phyloP scores from a whole-genome alignment of 2,888 invertebrate species.

The Xanthia icteritia region DNA sequence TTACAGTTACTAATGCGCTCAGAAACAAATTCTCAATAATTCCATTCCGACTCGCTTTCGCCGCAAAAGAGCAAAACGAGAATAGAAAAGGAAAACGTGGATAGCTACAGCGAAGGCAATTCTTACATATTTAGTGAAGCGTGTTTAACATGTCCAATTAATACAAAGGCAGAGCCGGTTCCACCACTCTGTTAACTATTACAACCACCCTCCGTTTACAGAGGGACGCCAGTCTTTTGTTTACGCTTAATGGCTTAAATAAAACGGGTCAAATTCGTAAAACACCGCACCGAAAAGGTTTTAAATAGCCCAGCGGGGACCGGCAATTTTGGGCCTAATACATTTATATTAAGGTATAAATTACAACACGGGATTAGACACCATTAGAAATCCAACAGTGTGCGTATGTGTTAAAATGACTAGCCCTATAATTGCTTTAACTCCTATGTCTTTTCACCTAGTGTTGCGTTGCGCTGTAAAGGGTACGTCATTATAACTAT shows the following conservation, averaged over 20 bases:
- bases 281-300: conserved; percentile 83
- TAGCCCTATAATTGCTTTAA: conserved; percentile 82
- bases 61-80: conserved; percentile 70
- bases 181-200: conserved; percentile 87
- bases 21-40: conserved; percentile 64
- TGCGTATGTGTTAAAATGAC: conserved; percentile 80
- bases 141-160: conserved; percentile 88
- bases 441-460: conserved; percentile 81
- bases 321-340: conserved; percentile 77
- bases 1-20: conserved; percentile 57
- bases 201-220: conserved; percentile 84
- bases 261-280: conserved; percentile 89
- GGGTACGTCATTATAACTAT: conserved; percentile 84
- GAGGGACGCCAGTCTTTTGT: conserved; percentile 87
- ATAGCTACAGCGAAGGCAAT: conserved; percentile 77
- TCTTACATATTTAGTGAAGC: conserved; percentile 84
- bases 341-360: conserved; percentile 79
- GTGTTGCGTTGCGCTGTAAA: conserved; percentile 75
- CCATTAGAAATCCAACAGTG: conserved; percentile 78
- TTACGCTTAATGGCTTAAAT: conserved; percentile 89
- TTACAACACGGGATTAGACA: conserved; percentile 74
- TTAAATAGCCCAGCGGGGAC: conserved; percentile 76
- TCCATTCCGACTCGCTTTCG: conserved; percentile 58
- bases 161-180: conserved; percentile 82
- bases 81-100: conserved; percentile 73